These are phyloP conservation scores for Zalophus californianus DNA, from an alignment of 2,797 vertebrate species.

Conservation along the genomic window DNA sequence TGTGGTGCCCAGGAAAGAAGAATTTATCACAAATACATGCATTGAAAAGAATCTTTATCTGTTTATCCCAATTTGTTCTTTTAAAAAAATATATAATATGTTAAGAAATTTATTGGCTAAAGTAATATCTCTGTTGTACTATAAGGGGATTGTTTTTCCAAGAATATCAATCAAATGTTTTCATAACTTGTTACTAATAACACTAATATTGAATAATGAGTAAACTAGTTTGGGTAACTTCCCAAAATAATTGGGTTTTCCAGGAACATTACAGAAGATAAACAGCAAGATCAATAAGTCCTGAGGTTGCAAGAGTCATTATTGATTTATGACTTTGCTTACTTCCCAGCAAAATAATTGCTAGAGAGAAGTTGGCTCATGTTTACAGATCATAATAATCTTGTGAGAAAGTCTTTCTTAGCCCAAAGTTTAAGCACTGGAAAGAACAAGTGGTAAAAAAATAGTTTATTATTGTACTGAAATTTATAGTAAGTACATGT, in stretches of 20 bases:
- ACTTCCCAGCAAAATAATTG: constrained; percentile 74
- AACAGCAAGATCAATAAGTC: constrained; percentile 81
- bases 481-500: background rate
- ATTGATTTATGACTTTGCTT: constrained; percentile 77
- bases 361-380: constrained; percentile 55
- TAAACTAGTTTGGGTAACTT: constrained; percentile 76
- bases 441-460: constrained; percentile 32
- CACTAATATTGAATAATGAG: constrained; percentile 31
- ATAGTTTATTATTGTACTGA: background rate
- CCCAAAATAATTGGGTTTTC: constrained; percentile 74
- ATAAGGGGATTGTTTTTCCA: constrained; percentile 53
- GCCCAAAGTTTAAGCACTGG: constrained; percentile 1
- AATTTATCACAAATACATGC: constrained; percentile 22
- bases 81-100: constrained; percentile 21
- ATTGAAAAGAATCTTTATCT: constrained; percentile 14
- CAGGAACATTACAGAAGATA: constrained; percentile 76
- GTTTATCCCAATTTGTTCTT: background rate
- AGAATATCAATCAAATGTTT: constrained; percentile 68
- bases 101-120: constrained; percentile 19
- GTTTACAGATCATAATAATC: constrained; percentile 73
- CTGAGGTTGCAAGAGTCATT: constrained; percentile 72
- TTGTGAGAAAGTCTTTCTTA: constrained; percentile 61
- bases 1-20: background rate
- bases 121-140: constrained; percentile 49
- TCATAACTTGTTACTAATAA: constrained; percentile 69